Evolutionary conservation across 1,140 invertebrate genomes (phyloP), one percentile per base, ranked within the genome.

Genomic region (Anoplophora glabripennis): DNA sequence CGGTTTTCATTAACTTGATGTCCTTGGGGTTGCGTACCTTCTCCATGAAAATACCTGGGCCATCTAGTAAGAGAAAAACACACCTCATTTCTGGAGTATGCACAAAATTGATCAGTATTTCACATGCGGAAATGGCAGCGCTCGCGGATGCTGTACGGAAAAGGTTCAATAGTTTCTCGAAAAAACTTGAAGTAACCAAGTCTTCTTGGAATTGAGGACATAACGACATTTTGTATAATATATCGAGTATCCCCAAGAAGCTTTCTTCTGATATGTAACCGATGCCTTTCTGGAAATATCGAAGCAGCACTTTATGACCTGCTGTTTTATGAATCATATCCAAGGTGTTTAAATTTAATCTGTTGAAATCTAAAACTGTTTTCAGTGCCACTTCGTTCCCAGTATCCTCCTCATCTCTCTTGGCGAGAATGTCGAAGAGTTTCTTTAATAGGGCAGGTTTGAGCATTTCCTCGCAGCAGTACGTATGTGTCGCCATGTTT

Each of bases 391-490:
- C 37, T 57, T 70, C 61, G 54, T 67, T 69, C 11, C 62, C 46
- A 34, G 57, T 47, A 57, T 65, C 63, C 36, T 58, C 57, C 14
- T 59, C 53, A 33, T 60, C 53, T 12, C 33, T 48, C 11, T 36
- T 48, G 7, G 63, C n/a, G 8, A 68, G 15, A 3, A 71, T 64
- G 18, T 60, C 54, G 5, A 69, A 17, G 28, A 71, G 9, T 33
- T 53, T 66, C 47, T 46, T 59, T 1, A 68, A 52, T 37, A 71
- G 49, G 4, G 60, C 53, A 8, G 67, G 59, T 7, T 61, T 68
- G n/a, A 69, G 35, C 67, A 71, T 71, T 15, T 61, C 57, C 18
- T 69, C 61, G 17, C 67, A 69, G 45, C 69, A 71, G 38, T 66
- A 71, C 37, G 63, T 67, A 47, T 71, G 69, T 18, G 47, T 53